Percentiles rank a stretch among this genome's conserved stretches.
Evolutionary conservation across 1,140 invertebrate species (phyloP).

Genomic region (Branchinecta lindahli): DNA sequence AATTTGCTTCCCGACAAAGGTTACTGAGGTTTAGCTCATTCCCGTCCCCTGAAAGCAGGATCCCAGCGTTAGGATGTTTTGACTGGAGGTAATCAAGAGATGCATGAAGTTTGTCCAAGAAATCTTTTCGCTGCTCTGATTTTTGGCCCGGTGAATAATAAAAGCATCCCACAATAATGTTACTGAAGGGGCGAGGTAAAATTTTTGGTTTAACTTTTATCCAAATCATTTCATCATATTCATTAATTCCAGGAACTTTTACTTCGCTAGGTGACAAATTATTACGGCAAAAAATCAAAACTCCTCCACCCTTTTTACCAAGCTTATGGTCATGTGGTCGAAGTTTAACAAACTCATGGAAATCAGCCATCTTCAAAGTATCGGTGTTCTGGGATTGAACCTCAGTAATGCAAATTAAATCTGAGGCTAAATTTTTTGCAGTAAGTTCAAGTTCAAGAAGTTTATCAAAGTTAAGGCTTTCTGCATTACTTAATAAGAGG

Average conservation of each 20-base stretch:
- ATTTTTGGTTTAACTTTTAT: slow-evolving; percentile 1
- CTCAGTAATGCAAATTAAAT: slow-evolving; percentile 9
- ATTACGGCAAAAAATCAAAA: neutral
- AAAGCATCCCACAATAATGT: neutral
- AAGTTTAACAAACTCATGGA: neutral
- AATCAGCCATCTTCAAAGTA: neutral
- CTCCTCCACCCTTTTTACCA: slow-evolving; percentile 2
- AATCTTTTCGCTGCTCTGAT: slow-evolving; percentile 3
- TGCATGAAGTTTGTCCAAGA: neutral
- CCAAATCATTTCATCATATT: slow-evolving; percentile 6
- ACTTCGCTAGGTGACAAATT: slow-evolving; percentile 3
- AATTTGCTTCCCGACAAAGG: neutral
- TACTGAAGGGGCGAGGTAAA: neutral
- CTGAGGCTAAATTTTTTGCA: neutral
- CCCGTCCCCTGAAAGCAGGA: neutral
- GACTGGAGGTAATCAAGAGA: slow-evolving; percentile 7
- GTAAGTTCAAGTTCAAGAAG: neutral
- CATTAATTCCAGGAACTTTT: neutral
- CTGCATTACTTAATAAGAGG: slow-evolving; percentile 2
- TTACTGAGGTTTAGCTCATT: neutral
- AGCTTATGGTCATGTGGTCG: neutral
- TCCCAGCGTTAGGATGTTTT: slow-evolving; percentile 4
- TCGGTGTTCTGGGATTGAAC: neutral
- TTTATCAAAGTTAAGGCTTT: neutral
- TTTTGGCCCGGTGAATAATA: neutral